Evolutionary conservation across 2,888 invertebrate genomes (phyloP).

Genomic region (Orthosia incerta): DNA sequence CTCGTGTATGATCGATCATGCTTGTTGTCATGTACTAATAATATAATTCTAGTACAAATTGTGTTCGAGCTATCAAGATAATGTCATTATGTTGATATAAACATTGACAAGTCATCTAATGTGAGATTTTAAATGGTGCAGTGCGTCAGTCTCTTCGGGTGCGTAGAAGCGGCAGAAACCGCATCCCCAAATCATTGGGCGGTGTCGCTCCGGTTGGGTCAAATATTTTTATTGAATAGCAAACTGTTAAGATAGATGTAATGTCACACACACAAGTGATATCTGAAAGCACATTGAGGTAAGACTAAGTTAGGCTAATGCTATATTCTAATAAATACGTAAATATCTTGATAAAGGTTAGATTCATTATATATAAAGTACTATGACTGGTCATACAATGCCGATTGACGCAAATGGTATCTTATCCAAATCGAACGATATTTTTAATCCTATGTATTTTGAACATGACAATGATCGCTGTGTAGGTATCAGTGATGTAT

Average conservation of each 20-base stretch:
- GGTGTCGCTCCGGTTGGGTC: background rate
- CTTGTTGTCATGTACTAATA: slow-evolving; percentile 17
- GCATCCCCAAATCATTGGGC: no score
- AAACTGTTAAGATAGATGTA: no score
- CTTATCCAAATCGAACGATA: slow-evolving; percentile 56
- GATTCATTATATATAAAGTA: slow-evolving; percentile 60
- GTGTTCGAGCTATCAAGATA: slow-evolving; percentile 41
- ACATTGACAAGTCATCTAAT: slow-evolving; percentile 13
- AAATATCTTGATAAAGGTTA: slow-evolving; percentile 27
- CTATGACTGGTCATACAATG: slow-evolving; percentile 58
- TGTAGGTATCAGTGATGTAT: slow-evolving; percentile 57
- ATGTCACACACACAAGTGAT: no score
- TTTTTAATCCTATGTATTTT: slow-evolving; percentile 51
- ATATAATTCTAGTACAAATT: slow-evolving; percentile 14
- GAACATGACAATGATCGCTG: slow-evolving; percentile 56
- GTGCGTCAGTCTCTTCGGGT: background rate
- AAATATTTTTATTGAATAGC: background rate
- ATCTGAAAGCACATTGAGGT: background rate
- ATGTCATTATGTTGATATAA: slow-evolving; percentile 20
- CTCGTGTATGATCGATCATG: slow-evolving; percentile 35
- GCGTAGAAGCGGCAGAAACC: background rate
- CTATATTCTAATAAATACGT: background rate
- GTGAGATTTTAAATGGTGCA: slow-evolving; percentile 9
- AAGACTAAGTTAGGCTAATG: background rate
- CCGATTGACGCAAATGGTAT: slow-evolving; percentile 63